Conservation (phyloP, 2,797 vertebrate species). For the Phrynocephalus forsythii region DNA sequence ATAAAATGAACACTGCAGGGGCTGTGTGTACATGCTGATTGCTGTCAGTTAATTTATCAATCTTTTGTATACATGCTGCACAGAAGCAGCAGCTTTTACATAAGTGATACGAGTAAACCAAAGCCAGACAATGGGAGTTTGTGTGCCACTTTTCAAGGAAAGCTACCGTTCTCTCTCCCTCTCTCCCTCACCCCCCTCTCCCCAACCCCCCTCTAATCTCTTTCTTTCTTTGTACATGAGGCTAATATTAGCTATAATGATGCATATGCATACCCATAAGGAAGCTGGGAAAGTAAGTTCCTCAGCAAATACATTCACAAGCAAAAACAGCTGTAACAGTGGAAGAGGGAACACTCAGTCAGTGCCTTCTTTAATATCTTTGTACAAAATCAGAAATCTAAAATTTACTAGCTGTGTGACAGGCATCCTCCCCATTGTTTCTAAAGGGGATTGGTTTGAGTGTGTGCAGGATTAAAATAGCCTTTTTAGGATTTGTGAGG, state of each 20-base stretch:
- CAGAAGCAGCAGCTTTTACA: slow-evolving; percentile 43
- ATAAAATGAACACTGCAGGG: slow-evolving; percentile 4
- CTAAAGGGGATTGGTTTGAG: background rate
- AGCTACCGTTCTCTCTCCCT: slow-evolving; percentile 53
- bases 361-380: background rate
- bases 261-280: background rate
- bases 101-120: slow-evolving; percentile 33
- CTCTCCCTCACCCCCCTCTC: background rate
- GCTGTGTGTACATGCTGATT: slow-evolving; percentile 23
- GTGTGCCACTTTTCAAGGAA: slow-evolving; percentile 46
- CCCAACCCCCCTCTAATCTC: slow-evolving; percentile 14
- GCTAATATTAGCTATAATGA: slow-evolving; percentile 44
- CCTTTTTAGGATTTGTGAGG: background rate
- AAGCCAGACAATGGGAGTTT: slow-evolving; percentile 40
- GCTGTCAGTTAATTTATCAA: slow-evolving; percentile 33
- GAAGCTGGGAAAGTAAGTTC: background rate
- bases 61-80: slow-evolving; percentile 35
- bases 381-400: background rate
- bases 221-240: slow-evolving; percentile 41
- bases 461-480: background rate
- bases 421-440: background rate
- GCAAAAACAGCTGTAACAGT: background rate
- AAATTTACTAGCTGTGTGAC: background rate
- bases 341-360: background rate
- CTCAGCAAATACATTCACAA: background rate